Evolutionary conservation across 2,888 invertebrate genomes (phyloP).

Genomic region (Coleophora deauratella): DNA sequence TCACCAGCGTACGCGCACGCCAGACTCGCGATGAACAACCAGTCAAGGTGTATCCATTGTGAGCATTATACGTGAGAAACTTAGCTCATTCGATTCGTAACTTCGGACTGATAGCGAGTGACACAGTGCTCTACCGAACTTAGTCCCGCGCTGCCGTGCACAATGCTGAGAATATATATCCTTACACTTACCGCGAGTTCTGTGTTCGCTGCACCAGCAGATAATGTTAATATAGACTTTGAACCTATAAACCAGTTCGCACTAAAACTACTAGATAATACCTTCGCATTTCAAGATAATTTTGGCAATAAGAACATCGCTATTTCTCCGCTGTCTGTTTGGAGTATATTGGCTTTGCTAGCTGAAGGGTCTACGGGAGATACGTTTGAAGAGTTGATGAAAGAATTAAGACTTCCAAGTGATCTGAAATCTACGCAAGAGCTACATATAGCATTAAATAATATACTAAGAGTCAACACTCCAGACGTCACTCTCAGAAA

Average conservation of each 20-base stretch:
- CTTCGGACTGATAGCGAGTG: too few species aligned
- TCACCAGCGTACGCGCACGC: neutral
- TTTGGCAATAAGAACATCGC: conserved; percentile 51
- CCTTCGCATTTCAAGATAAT: conserved; percentile 49
- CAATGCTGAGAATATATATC: conserved; percentile 40
- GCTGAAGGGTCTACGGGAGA: conserved; percentile 60
- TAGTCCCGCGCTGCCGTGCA: conserved; percentile 8
- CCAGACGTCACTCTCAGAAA: conserved; percentile 45
- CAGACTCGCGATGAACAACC: conserved; percentile 12
- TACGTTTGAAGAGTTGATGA: conserved; percentile 52
- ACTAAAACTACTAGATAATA: conserved; percentile 47
- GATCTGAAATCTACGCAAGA: conserved; percentile 48
- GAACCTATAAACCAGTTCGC: conserved; percentile 50
- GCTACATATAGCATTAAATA: conserved; percentile 41
- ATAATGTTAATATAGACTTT: conserved; percentile 29
- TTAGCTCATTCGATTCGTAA: neutral
- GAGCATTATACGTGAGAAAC: conserved; percentile 43
- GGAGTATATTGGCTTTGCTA: conserved; percentile 56
- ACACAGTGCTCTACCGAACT: neutral
- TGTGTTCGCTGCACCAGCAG: conserved; percentile 37
- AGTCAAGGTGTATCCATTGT: conserved; percentile 48
- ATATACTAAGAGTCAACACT: conserved; percentile 36
- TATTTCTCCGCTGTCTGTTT: conserved; percentile 55
- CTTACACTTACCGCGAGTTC: conserved; percentile 28
- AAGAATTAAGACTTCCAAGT: conserved; percentile 40